Base-by-base conservation (phyloP, 1,140 invertebrate genomes). In the Calephelis nemesis region DNA sequence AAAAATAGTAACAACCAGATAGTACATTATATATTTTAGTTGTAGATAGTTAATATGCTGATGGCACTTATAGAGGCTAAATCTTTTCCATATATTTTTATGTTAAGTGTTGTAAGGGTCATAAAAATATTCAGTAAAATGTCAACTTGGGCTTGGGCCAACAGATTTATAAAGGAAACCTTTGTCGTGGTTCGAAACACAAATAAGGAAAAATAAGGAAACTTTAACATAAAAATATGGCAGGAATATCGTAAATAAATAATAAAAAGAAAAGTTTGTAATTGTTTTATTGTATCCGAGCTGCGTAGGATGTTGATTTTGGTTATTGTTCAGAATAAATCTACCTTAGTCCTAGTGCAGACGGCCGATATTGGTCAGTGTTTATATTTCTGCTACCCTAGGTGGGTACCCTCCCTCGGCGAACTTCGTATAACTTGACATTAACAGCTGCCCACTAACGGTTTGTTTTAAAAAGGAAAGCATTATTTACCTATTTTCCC, bases 251-350 rank as follows among this genome's bases (percentile, higher is more conserved):
- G 52, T 58, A 58, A 13, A 58, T 58, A 58, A 58, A 58, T 30
- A 58, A 30, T 58, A 39, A 19, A 58, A 58, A 58, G 52, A 30
- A 58, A 58, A 58, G 15, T 54, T 54, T 54, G 52, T 54, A 54
- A 54, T 54, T 54, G 52, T 54, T 54, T 54, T 54, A 54, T 54
- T 54, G 19, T 54, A 13, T 15, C 52, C 15, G 52, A 9, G 9
- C 2, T 54, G 11, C 11, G 19, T 54, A 30, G 15, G 52, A 30
- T 10, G 52, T 54, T 13, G 13, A 54, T 54, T 19, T 15, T 15
- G 5, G 52, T 0, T 54, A 19, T 30, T 30, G 52, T 45, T 48
- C 63, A 69, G 63, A 67, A 68, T 65, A 65, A 70, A 73, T 49
- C 52, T 68, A 62, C 47, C 63, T 54, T 42, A 67, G 73, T 58